A percentile compares a stretch with the other conserved stretches of the same genome.
These are phyloP conservation scores for Aurelia coerulea DNA, from an alignment of 30 jellyfish, hydroid and myxozoan species.

Conservation along the genomic window DNA sequence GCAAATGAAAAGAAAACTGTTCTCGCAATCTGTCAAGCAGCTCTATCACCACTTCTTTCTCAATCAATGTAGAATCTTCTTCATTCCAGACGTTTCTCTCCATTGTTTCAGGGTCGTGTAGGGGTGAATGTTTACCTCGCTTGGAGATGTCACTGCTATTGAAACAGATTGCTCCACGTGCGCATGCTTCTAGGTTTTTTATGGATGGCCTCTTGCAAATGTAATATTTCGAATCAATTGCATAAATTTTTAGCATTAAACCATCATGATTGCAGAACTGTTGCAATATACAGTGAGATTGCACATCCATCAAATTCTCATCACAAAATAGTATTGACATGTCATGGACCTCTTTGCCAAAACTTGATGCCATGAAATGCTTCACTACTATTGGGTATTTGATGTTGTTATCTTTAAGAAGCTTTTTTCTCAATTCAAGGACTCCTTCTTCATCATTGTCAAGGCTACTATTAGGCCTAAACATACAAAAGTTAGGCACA, in stretches of 20 bases:
- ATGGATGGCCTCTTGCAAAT: constrained; percentile 96
- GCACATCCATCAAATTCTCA: constrained; percentile 45
- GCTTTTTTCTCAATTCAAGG: constrained; percentile 1
- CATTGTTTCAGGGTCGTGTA: constrained; percentile 62
- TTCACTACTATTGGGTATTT: constrained; percentile 76
- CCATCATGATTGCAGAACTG: constrained; percentile 94
- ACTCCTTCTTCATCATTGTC: constrained; percentile 21
- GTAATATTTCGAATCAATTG: constrained; percentile 72
- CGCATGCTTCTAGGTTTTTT: constrained; percentile 71
- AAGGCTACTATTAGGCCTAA: not conserved
- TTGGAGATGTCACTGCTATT: constrained; percentile 84
- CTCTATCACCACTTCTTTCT: constrained; percentile 72
- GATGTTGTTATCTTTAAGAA: constrained; percentile 21
- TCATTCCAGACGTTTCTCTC: constrained; percentile 19
- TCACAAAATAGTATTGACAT: constrained; percentile 86
- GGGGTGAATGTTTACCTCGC: constrained; percentile 42
- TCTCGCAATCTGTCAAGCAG: constrained; percentile 52
- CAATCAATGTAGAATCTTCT: constrained; percentile 72
- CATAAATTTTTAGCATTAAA: constrained; percentile 74
- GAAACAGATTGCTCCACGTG: constrained; percentile 53
- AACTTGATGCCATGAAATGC: constrained; percentile 82
- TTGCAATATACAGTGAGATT: constrained; percentile 89
- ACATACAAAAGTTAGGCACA: constrained; percentile 78
- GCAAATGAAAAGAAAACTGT: constrained; percentile 45
- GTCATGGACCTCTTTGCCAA: constrained; percentile 88